phyloP scores from a whole-genome alignment of 2,797 vertebrate species.

The Aselliscus stoliczkanus region DNA sequence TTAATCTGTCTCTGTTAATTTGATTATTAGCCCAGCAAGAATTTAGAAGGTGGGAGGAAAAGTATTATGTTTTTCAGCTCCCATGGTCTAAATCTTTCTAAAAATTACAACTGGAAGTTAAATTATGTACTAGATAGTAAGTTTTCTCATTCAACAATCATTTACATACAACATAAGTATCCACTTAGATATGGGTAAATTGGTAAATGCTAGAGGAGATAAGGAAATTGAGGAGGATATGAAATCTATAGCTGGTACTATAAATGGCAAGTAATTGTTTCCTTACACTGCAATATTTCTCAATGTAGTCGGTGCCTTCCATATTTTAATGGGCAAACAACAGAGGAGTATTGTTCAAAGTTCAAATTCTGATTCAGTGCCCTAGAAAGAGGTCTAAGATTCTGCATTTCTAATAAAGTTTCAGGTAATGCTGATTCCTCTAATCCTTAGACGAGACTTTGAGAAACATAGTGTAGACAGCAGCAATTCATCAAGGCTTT shows the following conservation, averaged over 20 bases:
- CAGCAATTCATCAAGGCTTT: not conserved
- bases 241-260: not conserved
- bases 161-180: not conserved
- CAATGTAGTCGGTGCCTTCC: not conserved
- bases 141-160: not conserved
- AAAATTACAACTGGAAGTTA: not conserved
- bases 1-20: too few relatives aligned
- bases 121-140: not conserved
- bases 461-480: not conserved
- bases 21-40: too few relatives aligned
- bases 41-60: too few relatives aligned
- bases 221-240: not conserved
- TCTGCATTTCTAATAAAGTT: not conserved
- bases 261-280: not conserved
- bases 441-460: not conserved
- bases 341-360: not conserved
- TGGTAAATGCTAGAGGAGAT: not conserved
- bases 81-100: not conserved
- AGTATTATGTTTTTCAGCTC: too few relatives aligned
- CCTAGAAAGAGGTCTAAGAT: not conserved
- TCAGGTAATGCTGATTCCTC: not conserved
- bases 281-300: not conserved
- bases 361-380: not conserved
- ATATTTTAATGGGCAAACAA: not conserved
- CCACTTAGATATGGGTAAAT: not conserved